phyloP scores from a whole-genome alignment of 2,113 vertebrate species.

The Garra rufa region DNA sequence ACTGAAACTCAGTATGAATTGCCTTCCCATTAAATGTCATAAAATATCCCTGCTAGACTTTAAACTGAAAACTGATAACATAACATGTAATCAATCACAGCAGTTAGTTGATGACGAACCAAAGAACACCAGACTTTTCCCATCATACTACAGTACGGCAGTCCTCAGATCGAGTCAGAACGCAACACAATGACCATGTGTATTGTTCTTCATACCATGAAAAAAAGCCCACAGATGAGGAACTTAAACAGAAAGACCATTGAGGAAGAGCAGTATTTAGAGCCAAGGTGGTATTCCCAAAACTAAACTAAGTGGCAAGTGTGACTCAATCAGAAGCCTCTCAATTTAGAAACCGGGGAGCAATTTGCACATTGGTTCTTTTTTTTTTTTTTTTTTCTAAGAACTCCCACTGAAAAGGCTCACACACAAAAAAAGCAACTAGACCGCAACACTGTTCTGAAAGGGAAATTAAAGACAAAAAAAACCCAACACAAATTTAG shows the following conservation, averaged over 20 bases:
- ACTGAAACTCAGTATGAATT: not conserved
- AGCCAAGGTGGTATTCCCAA: constrained; percentile 34
- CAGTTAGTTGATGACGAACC: not conserved
- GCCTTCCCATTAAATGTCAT: not conserved
- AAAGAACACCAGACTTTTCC: constrained; percentile 9
- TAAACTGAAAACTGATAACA: not conserved
- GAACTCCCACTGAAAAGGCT: not conserved
- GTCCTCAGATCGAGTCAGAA: constrained; percentile 2
- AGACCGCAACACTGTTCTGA: not conserved
- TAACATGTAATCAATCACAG: not conserved
- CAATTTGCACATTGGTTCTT: not conserved
- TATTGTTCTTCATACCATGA: constrained; percentile 22
- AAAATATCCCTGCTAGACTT: not conserved
- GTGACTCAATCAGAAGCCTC: constrained; percentile 22
- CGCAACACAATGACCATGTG: not conserved
- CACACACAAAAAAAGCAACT: not conserved
- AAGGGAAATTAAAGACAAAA: constrained; percentile 8
- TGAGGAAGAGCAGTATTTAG: constrained; percentile 4
- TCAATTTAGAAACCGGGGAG: constrained; percentile 18
- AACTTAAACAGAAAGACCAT: constrained; percentile 26
- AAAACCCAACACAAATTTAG: not conserved
- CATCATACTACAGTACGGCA: constrained; percentile 2
- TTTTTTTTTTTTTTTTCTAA: constrained; percentile 2
- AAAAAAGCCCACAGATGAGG: constrained; percentile 28
- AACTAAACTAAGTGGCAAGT: not conserved